Evolutionary conservation across 2,113 vertebrate species (phyloP), one percentile per base, ranked within the genome.

Genomic region (Piaya cayana): DNA sequence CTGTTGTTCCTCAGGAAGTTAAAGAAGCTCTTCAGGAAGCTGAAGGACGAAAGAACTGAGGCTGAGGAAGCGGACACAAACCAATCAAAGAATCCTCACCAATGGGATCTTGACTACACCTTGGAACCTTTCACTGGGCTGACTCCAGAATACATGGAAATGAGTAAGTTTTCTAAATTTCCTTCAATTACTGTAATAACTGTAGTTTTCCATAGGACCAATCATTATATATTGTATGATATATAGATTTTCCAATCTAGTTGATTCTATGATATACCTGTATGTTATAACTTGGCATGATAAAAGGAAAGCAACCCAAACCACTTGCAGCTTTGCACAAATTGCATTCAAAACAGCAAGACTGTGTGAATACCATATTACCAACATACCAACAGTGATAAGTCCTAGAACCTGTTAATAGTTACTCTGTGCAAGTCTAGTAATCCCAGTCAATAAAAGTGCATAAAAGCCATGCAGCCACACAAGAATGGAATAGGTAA

Each of bases 71-170:
- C 89, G 16, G 96, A 98, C 60, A 97, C 97, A 16, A 96, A 97
- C 39, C 97, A 97, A 17, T 98, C 97, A 49, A 98, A 98, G 68
- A 97, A 97, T 9, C 98, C 98, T 45, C 98, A 99, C 71, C 99
- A 99, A 15, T 99, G 99, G 98, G 98, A 99, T 63, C 98, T 98
- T 9, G 99, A 99, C 91, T 98, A 98, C 32, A 96, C 94, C 58
- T 97, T 99, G 89, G 99, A 99, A 71, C 99, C 99, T 1, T 99
- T 98, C 86, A 99, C 99, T 8, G 99, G 99, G 4, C 96, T 99
- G 65, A 99, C 98, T 75, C 99, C 99, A 30, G 99, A 99, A 86
- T 99, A 99, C 96, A 99, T 99, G 99, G 99, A 99, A 95, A 99
- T 99, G 99, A 99, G 99, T 99, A 96, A 98, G 99, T 64, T 20